Evolutionary conservation across 2,113 vertebrate genomes (phyloP), one percentile per base, ranked within the genome.

Genomic region (Nesogale talazaci): DNA sequence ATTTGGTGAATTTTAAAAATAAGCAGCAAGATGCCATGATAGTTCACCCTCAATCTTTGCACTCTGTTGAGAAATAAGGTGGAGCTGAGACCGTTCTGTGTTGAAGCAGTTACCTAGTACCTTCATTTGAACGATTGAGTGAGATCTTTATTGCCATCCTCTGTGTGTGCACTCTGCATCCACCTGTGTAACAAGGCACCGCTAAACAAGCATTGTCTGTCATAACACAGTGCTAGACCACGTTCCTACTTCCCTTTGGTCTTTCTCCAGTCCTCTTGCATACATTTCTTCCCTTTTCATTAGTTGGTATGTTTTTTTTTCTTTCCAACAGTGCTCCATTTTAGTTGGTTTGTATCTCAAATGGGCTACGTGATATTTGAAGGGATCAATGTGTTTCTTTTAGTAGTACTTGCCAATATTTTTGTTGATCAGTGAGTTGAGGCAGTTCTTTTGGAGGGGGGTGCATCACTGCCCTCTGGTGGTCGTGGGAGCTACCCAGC

Each of bases 1-100:
- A 97, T 99, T 99, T 98, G 98, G 98, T 95, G 99, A 99, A 96
- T 99, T 99, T 98, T 99, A 99, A 98, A 98, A 97, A 97, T 98
- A 95, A 95, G 96, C 96, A 97, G 97, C 92, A 96, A 97, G 97
- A 98, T 97, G 97, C 97, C 97, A 97, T 97, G 97, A 97, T 98
- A 98, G 98, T 98, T 99, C 98, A 97, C 97, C 98, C 97, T 97
- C 97, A 98, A 98, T 99, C 98, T 99, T 99, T 99, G 98, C 98
- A 98, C 98, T 99, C 98, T 98, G 97, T 97, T 97, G 98, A 98
- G 98, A 98, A 98, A 98, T 97, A 97, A 98, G 98, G 98, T 98
- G 98, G 98, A 98, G 98, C 98, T 97, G 98, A 98, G 98, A 98
- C 98, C 98, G 96, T 98, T 98, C 97, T 98, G 96, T 98, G 97